Percentiles rank a stretch among this genome's conserved stretches.
Evolutionary conservation across 2,888 invertebrate species (phyloP).

Genomic region (Sinelater perroti): DNA sequence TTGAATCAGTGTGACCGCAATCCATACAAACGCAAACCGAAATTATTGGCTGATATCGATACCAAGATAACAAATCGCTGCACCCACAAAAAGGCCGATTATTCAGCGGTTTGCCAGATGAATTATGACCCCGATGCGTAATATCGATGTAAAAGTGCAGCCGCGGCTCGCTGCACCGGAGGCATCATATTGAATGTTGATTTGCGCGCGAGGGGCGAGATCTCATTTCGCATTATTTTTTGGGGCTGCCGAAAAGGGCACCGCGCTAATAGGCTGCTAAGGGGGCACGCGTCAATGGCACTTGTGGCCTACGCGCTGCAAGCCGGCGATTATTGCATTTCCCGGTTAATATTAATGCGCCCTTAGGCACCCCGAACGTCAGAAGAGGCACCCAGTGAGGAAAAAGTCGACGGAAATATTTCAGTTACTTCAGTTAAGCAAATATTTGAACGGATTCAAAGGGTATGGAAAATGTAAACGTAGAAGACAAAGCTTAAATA

Average conservation of each 20-base stretch:
- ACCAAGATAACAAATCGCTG: conserved; percentile 48
- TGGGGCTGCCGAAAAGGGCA: conserved; percentile 41
- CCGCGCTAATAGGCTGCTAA: conserved; percentile 42
- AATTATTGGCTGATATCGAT: conserved; percentile 43
- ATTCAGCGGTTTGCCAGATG: conserved; percentile 42
- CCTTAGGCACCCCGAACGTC: background rate
- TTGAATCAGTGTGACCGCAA: too few species aligned
- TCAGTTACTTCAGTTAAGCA: too few species aligned
- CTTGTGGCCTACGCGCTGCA: conserved; percentile 42
- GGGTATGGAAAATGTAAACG: too few species aligned
- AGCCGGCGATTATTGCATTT: conserved; percentile 40
- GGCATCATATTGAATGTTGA: conserved; percentile 40
- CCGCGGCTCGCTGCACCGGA: conserved; percentile 9
- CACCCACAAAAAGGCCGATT: conserved; percentile 42
- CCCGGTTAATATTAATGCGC: conserved; percentile 28
- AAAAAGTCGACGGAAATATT: too few species aligned
- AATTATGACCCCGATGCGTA: conserved; percentile 36
- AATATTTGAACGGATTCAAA: too few species aligned
- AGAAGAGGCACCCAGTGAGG: too few species aligned
- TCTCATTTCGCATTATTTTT: conserved; percentile 37
- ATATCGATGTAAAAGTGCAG: conserved; percentile 31
- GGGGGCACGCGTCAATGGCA: conserved; percentile 46
- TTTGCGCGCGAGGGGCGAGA: conserved; percentile 38
- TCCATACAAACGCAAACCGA: conserved; percentile 2
- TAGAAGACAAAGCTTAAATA: too few species aligned